Evolutionary conservation across 2,888 invertebrate genomes (phyloP).

Genomic region (Sinopyrophorus schimmeli): DNA sequence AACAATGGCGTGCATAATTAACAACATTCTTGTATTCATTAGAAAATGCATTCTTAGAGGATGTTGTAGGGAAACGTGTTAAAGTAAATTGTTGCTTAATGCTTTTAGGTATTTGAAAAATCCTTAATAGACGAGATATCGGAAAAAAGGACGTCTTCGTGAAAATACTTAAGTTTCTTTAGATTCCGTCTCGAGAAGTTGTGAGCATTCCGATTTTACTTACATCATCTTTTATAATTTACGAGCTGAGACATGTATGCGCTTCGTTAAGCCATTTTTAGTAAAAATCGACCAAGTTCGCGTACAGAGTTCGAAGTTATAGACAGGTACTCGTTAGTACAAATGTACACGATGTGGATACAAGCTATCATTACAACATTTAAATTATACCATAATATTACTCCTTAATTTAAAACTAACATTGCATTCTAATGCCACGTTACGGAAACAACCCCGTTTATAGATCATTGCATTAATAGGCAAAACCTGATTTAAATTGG

Average conservation of each 20-base stretch:
- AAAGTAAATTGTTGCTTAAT: too few species aligned
- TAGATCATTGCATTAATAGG: too few species aligned
- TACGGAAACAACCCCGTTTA: too few species aligned
- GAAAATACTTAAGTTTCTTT: too few species aligned
- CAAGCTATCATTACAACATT: constrained; percentile 7
- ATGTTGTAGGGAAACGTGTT: too few species aligned
- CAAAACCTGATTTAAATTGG: too few species aligned
- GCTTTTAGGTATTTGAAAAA: too few species aligned
- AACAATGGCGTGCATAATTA: constrained; percentile 8
- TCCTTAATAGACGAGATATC: too few species aligned
- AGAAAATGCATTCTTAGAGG: too few species aligned
- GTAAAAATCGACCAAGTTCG: constrained; percentile 6
- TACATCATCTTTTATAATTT: constrained; percentile 9
- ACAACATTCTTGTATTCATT: constrained; percentile 2
- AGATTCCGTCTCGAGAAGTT: too few species aligned
- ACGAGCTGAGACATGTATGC: background rate
- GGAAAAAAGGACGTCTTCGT: constrained; percentile 11
- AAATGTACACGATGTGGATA: constrained; percentile 6
- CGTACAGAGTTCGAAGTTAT: background rate
- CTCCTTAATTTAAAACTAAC: too few species aligned
- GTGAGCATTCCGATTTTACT: constrained; percentile 4
- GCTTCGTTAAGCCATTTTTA: constrained; percentile 7
- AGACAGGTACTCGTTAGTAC: constrained; percentile 13
- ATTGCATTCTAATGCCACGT: too few species aligned
- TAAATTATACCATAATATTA: constrained; percentile 8